Conservation (phyloP, 2,888 invertebrate species). For the Chironomus tentans region DNA sequence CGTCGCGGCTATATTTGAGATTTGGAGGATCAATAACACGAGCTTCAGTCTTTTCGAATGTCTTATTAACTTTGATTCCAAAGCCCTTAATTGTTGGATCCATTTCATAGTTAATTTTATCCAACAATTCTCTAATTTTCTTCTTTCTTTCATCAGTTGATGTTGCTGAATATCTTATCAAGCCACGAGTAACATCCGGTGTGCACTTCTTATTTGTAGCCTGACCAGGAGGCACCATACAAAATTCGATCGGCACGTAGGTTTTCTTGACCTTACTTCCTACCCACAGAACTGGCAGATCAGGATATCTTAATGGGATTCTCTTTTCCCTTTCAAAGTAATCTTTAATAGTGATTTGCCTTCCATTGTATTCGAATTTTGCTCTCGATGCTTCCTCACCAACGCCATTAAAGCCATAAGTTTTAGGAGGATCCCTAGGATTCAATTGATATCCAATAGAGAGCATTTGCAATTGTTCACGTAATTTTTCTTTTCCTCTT, state of each 20-base stretch:
- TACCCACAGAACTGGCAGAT: constrained; percentile 79
- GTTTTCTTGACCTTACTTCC: constrained; percentile 58
- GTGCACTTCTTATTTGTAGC: constrained; percentile 62
- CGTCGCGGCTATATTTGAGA: constrained; percentile 48
- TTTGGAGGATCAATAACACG: constrained; percentile 69
- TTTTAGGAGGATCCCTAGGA: constrained; percentile 29
- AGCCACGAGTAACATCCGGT: constrained; percentile 70
- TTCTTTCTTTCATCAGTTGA: constrained; percentile 62
- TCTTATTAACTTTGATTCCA: constrained; percentile 60
- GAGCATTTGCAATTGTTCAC: constrained; percentile 32
- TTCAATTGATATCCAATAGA: constrained; percentile 36
- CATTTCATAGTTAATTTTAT: constrained; percentile 35
- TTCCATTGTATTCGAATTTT: constrained; percentile 36
- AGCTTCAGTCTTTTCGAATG: constrained; percentile 68
- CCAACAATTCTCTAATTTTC: constrained; percentile 59
- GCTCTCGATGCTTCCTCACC: constrained; percentile 35
- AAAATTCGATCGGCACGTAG: constrained; percentile 75
- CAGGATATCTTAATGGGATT: constrained; percentile 47
- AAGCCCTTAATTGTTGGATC: constrained; percentile 58
- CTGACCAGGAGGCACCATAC: constrained; percentile 71
- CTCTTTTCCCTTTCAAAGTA: constrained; percentile 34
- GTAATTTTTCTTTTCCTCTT: neutral
- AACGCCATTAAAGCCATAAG: constrained; percentile 34
- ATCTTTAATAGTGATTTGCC: constrained; percentile 40
- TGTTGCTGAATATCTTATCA: constrained; percentile 82